phyloP scores from a whole-genome alignment of 2,797 vertebrate species.

The Buceros bicornis region DNA sequence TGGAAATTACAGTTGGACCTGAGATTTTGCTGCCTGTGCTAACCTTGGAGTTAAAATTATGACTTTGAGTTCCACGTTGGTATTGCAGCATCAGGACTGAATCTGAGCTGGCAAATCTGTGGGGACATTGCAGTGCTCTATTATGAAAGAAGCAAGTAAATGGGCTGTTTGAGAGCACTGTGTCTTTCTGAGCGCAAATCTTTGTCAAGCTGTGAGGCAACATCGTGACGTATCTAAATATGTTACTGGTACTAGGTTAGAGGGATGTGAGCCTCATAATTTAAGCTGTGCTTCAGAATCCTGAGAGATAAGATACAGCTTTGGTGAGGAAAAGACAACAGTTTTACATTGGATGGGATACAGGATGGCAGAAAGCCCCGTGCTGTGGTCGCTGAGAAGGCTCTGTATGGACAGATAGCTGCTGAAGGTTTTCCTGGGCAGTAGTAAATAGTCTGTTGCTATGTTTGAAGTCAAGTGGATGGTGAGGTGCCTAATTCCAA shows the following conservation, averaged over 20 bases:
- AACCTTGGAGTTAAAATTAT: not conserved
- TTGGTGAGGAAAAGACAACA: not conserved
- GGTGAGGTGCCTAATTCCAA: not conserved
- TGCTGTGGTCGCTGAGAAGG: not conserved
- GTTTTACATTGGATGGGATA: accelerated
- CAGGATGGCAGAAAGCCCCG: not conserved
- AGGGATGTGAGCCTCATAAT: not conserved
- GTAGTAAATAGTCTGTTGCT: not conserved
- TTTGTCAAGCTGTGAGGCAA: not conserved
- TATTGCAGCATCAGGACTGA: not conserved
- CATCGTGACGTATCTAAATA: not conserved
- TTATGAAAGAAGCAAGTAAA: not conserved
- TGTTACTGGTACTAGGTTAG: not conserved
- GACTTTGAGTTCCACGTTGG: not conserved
- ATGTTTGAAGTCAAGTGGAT: not conserved
- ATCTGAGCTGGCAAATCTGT: not conserved
- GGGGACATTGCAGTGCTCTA: not conserved
- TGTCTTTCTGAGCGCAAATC: not conserved
- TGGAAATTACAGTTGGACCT: not conserved
- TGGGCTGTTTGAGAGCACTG: accelerated
- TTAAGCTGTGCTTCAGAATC: not conserved
- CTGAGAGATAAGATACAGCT: not conserved
- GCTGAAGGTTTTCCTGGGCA: not conserved
- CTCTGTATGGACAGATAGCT: not conserved
- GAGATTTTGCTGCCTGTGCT: not conserved